These are phyloP conservation scores for Stenodera caucasica DNA, from an alignment of 2,888 invertebrate genomes.

Conservation along the genomic window DNA sequence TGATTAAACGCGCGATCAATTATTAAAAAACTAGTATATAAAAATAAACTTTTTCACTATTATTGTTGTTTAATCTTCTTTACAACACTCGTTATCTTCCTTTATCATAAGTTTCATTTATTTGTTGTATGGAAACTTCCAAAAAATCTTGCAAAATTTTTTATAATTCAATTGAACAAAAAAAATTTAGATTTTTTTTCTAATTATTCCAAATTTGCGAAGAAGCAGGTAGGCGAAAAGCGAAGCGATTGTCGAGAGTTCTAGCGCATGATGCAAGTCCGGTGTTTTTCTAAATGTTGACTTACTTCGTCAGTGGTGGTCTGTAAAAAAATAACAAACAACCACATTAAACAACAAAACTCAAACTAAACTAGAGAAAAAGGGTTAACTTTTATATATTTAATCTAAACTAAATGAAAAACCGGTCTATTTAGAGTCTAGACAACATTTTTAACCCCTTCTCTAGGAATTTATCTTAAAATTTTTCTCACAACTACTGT, in stretches of 20 bases:
- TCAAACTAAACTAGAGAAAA: background rate
- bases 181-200: conserved; percentile 6
- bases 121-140: conserved; percentile 15
- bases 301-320: conserved; percentile 42
- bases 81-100: conserved; percentile 14
- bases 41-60: conserved; percentile 43
- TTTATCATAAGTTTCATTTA: background rate
- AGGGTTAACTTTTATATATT: background rate
- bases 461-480: background rate
- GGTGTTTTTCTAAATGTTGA: conserved; percentile 48
- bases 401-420: background rate
- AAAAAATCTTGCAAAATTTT: conserved; percentile 12
- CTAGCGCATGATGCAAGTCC: conserved; percentile 55
- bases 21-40: conserved; percentile 28
- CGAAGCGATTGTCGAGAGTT: conserved; percentile 54
- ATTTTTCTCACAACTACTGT: conserved; percentile 2
- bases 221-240: conserved; percentile 54
- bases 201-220: conserved; percentile 41
- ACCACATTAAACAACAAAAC: background rate
- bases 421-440: conserved; percentile 1
- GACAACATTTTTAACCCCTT: background rate
- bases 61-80: conserved; percentile 24
- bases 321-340: conserved; percentile 38
- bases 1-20: conserved; percentile 3
- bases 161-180: background rate